Percentiles rank a stretch among this genome's conserved stretches.
These are phyloP conservation scores for Diploptera punctata DNA, from an alignment of 2,888 invertebrate species.

Conservation along the genomic window DNA sequence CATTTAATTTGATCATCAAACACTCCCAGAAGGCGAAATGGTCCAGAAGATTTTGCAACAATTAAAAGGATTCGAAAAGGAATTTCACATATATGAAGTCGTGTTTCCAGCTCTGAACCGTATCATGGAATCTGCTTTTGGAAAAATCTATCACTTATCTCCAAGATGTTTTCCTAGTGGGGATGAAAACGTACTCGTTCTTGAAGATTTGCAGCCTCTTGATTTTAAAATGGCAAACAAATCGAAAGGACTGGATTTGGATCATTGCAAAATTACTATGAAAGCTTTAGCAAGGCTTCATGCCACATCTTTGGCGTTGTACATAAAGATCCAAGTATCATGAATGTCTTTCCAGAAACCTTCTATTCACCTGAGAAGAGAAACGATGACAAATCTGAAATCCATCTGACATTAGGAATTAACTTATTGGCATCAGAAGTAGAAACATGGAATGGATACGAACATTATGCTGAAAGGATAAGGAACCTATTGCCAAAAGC, in stretches of 20 bases:
- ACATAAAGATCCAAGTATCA: slow-evolving; percentile 16
- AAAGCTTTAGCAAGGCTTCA: slow-evolving; percentile 35
- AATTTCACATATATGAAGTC: not conserved
- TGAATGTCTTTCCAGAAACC: slow-evolving; percentile 16
- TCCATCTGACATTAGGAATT: not conserved
- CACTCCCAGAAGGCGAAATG: slow-evolving; percentile 18
- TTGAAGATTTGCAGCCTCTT: slow-evolving; percentile 33
- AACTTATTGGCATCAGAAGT: not conserved
- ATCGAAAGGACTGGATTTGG: slow-evolving; percentile 33
- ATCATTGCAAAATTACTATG: slow-evolving; percentile 18
- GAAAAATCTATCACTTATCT: not conserved
- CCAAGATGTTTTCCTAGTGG: not conserved
- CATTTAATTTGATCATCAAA: slow-evolving; percentile 21
- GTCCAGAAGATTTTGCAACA: slow-evolving; percentile 16
- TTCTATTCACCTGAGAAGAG: not conserved
- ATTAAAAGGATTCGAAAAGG: slow-evolving; percentile 7
- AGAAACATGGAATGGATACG: slow-evolving; percentile 18
- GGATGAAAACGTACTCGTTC: slow-evolving; percentile 21
- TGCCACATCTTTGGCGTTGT: slow-evolving; percentile 33
- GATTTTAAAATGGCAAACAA: slow-evolving; percentile 31
- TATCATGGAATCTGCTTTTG: not conserved
- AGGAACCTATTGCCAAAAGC: not conserved
- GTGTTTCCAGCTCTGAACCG: not conserved
- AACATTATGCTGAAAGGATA: slow-evolving; percentile 4
- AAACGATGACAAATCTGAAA: not conserved